Percentiles rank a stretch among this genome's conserved stretches.
Evolutionary conservation across 53 echinoderm and acorn worm genomes (phyloP).

Genomic region (Paelopatides confundens): DNA sequence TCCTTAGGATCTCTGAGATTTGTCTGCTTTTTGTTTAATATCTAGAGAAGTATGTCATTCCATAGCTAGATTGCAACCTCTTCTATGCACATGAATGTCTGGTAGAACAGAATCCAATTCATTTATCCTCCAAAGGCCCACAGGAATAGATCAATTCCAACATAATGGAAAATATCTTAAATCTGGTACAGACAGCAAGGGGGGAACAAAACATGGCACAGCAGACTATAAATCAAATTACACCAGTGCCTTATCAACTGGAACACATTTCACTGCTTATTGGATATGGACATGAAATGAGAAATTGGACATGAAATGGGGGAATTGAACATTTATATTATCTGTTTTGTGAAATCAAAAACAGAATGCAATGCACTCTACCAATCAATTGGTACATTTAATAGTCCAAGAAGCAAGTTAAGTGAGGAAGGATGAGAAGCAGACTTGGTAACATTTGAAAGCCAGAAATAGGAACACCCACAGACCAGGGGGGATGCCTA

Average conservation of each 20-base stretch:
- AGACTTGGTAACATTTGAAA: too few relatives aligned
- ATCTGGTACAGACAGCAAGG: not conserved
- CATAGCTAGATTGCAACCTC: not conserved
- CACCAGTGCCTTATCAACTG: not conserved
- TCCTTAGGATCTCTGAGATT: not conserved
- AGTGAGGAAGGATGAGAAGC: not conserved
- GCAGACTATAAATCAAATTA: constrained; percentile 27
- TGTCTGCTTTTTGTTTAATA: not conserved
- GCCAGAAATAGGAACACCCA: too few relatives aligned
- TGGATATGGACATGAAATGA: not conserved
- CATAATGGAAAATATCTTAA: not conserved
- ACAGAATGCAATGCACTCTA: not conserved
- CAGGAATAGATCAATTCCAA: constrained; percentile 5
- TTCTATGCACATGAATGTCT: not conserved
- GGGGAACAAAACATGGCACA: not conserved
- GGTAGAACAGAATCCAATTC: not conserved
- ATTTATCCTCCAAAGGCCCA: not conserved
- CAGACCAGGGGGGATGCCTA: too few relatives aligned
- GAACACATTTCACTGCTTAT: not conserved
- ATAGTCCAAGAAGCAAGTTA: not conserved
- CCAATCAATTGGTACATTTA: not conserved
- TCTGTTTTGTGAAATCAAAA: not conserved
- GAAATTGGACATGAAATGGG: not conserved
- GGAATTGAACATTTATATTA: not conserved
- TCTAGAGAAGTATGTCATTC: not conserved